Base-by-base conservation (phyloP, 2,113 vertebrate species). In the Poeciliopsis prolifica region DNA sequence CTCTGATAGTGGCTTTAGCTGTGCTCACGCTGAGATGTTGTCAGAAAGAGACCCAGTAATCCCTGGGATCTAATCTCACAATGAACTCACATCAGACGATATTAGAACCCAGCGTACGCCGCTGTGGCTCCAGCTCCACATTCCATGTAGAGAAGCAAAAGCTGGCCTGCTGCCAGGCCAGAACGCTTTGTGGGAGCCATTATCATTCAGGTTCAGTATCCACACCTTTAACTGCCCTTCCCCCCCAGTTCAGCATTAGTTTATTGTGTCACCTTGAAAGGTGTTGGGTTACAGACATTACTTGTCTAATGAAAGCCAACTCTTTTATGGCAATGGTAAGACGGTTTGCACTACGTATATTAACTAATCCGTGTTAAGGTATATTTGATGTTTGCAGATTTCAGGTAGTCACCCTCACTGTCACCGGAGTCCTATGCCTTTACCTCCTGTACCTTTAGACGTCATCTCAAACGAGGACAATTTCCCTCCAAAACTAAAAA, bases 31-130 rank as follows among this genome's bases (percentile, higher is more conserved):
- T 65, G 69, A 80, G 79, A 73, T 61, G 30, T n/a, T 78, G 80
- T 81, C 74, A 82, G 77, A 86, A 70, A 87, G 76, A 87, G 76
- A 87, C 79, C 79, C 79, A 40, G 80, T 93, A 93, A 94, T 93
- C 92, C 92, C 84, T 48, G 74, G 84, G 91, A 89, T 92, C 87
- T 88, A 44, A 76, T 13, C 86, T 85, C 87, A 90, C 88, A 93
- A 91, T 88, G 86, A 87, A 65, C 78, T 82, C 86, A 78, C 90
- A 91, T 85, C 86, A 89, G 84, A 70, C 10, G 79, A 82, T 69
- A 35, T 76, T 71, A 42, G 65, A 83, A 83, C 91, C 86, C 77
- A 42, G 61, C 86, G 90, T 85, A 74, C 3, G 85, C 86, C 86
- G 90, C 86, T 85, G 2, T 12, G 82, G 81, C 82, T 84, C 75